Base-by-base conservation (phyloP, 2,797 vertebrate species). In the Anomalospiza imberbis region DNA sequence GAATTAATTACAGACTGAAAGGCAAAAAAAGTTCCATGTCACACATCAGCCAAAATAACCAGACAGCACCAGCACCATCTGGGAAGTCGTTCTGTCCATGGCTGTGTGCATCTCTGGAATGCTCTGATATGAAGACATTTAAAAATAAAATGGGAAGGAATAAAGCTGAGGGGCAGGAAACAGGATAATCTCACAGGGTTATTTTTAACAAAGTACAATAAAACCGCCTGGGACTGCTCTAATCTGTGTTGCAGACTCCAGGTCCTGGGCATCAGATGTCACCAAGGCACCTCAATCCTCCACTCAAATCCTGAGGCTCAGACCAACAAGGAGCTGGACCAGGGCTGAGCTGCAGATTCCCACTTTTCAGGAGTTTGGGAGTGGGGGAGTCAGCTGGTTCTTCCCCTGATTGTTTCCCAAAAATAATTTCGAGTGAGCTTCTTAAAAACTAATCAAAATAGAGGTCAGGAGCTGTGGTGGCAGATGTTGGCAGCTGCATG, bases 1-100 rank as follows among this genome's bases (percentile, higher is more conserved):
- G 85, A 93, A 94, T 91, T 96, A 96, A 94, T 94, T 94, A 79
- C 93, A 78, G 63, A 8, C 71, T 62, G 80, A 93, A 58, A 90
- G 83, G 85, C 55, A 86, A 95, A 88, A 34, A 47, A 58, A 90
- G 67, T 3, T 36, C 29, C 25, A 5, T 81, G 67, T 71, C 89
- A 90, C 61, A 51, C n/a, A 13, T 1, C 2, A 89, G 67, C 61
- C 89, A 88, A 57, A 91, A 87, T 6, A 93, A 70, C 32, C 70
- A 91, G 53, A 25, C 53, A 76, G 45, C 83, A 66, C 8, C 34
- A 81, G 71, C 72, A 65, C 32, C 0, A 1, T 34, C 79, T 53
- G 81, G 84, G 85, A 92, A 83, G 26, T n/a, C 4, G 26, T 45
- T 21, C 34, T 78, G 65, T 51, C 58, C 50, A 0, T 26, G 89